phyloP scores from a whole-genome alignment of 1,140 invertebrate species.

The Zaprionus lachaisei region DNA sequence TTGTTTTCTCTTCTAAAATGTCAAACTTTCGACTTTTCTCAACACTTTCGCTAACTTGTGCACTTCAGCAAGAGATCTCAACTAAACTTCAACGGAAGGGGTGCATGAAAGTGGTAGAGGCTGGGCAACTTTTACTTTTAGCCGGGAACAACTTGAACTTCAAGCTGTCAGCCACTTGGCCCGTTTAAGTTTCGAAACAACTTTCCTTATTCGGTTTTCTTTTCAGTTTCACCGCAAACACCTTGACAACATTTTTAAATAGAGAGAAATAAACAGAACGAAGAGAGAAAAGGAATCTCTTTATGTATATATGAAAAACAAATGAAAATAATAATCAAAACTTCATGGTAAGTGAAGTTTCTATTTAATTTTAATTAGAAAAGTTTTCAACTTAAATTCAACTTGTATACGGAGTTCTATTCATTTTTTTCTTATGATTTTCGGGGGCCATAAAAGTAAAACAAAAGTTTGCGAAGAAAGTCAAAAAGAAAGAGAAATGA shows the following conservation, averaged over 20 bases:
- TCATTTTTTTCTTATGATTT: constrained; percentile 44
- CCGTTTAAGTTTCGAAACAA: constrained; percentile 48
- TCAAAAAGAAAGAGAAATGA: constrained; percentile 12
- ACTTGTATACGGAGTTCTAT: constrained; percentile 54
- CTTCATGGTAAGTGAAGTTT: constrained; percentile 65
- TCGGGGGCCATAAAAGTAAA: constrained; percentile 57
- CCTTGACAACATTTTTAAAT: constrained; percentile 44
- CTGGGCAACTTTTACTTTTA: constrained; percentile 27
- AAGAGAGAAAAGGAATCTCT: constrained; percentile 30
- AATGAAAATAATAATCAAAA: constrained; percentile 79
- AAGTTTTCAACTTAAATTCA: constrained; percentile 77
- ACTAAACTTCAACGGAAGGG: neutral
- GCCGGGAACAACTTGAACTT: constrained; percentile 52
- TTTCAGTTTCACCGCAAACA: constrained; percentile 37
- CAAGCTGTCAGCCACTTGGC: constrained; percentile 46
- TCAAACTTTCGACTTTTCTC: constrained; percentile 22
- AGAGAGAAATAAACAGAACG: constrained; percentile 17
- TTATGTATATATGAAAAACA: constrained; percentile 36
- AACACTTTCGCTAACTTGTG: constrained; percentile 14
- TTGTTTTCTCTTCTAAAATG: constrained; percentile 3
- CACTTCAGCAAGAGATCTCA: neutral
- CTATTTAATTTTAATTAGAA: constrained; percentile 82
- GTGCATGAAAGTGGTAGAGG: neutral
- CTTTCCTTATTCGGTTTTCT: constrained; percentile 37
- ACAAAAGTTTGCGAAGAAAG: constrained; percentile 56